Evolutionary conservation across 2,888 invertebrate species (phyloP).

Genomic region (Phyto melanocephala): DNA sequence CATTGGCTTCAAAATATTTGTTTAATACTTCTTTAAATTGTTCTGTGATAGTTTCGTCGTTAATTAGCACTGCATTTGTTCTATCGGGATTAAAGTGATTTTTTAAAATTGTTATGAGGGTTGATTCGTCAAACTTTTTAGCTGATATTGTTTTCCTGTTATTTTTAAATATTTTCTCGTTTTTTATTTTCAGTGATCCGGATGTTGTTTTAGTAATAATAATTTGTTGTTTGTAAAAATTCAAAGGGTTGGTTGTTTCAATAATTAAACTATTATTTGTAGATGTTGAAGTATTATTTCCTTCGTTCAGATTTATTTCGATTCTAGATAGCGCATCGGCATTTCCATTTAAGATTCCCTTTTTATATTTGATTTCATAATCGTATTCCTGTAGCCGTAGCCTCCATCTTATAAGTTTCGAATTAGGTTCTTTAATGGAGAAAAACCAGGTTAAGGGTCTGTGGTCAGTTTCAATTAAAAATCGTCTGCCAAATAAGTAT

Average conservation of each 20-base stretch:
- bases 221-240: constrained; percentile 10
- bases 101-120: constrained; percentile 14
- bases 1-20: constrained; percentile 2
- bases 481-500: constrained; percentile 27
- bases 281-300: background rate
- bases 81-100: constrained; percentile 5
- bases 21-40: constrained; percentile 10
- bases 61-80: background rate
- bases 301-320: background rate
- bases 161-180: background rate
- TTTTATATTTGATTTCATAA: constrained; percentile 42
- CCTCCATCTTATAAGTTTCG: constrained; percentile 19
- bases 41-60: background rate
- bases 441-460: constrained; percentile 10
- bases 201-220: background rate
- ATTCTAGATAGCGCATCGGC: background rate
- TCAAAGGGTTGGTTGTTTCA: background rate
- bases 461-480: constrained; percentile 35
- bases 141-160: constrained; percentile 12
- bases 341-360: constrained; percentile 9
- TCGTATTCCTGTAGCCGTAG: constrained; percentile 7
- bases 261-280: background rate
- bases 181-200: constrained; percentile 11
- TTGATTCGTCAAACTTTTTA: constrained; percentile 14
- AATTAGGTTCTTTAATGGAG: background rate